Base-by-base conservation (phyloP, 2,113 vertebrate species). In the Tetraodon nigroviridis region DNA sequence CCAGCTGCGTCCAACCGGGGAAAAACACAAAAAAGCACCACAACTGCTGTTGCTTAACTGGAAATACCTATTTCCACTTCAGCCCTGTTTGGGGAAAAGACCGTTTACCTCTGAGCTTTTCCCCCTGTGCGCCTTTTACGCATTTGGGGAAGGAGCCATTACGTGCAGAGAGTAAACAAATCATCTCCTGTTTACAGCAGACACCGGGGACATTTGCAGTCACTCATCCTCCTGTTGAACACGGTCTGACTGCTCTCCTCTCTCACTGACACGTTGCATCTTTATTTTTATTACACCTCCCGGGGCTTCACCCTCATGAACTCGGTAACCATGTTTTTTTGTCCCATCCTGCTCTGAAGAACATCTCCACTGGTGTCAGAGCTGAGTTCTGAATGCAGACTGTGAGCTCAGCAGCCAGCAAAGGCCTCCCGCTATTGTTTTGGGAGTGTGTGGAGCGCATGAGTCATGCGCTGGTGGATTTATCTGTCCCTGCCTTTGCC, bases 351-450 rank as follows among this genome's bases (percentile, higher is more conserved):
- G 59, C 72, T 76, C 74, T 78, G 57, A 71, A 84, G 82, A 81
- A 78, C 80, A 84, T 73, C 56, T 78, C 55, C 54, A 54, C 19
- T 50, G 61, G 51, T 61, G 51, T 59, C 13, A 62, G 45, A 55
- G 55, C 63, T 61, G 73, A 77, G 71, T 37, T 8, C 1, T 7
- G 44, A 81, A 71, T 69, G 61, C 64, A 81, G 80, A 83, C 57
- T 86, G 85, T 87, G 86, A 82, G 78, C 80, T 87, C 88, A 87
- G 85, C 89, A 86, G 82, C 75, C 37, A 22, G 50, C 52, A 53
- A 24, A 80, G 81, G 87, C 84, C 84, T 85, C 82, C 86, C 64
- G 84, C 86, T 82, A 86, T 90, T 91, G 90, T 92, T 89, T 86
- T 86, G 84, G 79, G 80, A 76, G 81, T 74, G 78, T 79, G 79